Percentiles rank a stretch among this genome's conserved stretches.
Evolutionary conservation across 1,140 invertebrate species (phyloP).

Genomic region (Telenomus remus): DNA sequence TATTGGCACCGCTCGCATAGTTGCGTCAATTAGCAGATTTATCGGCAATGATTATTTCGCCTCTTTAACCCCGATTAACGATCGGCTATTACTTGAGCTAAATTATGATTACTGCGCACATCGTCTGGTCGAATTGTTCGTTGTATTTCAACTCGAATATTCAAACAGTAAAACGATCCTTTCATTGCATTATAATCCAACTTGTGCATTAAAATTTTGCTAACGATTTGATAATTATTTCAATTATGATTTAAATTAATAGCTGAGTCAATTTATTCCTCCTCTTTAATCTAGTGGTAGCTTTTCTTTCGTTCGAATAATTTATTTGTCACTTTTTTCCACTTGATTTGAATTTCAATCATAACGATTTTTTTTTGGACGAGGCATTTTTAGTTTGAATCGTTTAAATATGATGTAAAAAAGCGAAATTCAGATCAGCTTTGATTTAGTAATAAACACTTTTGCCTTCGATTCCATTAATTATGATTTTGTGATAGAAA

Average conservation of each 20-base stretch:
- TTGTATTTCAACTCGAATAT: conserved; percentile 44
- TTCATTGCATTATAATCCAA: conserved; percentile 42
- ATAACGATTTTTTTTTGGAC: too few relatives aligned
- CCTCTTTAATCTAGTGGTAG: too few relatives aligned
- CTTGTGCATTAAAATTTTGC: conserved; percentile 31
- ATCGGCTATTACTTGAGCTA: conserved; percentile 49
- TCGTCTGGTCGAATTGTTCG: conserved; percentile 29
- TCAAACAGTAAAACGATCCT: conserved; percentile 48
- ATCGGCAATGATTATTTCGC: conserved; percentile 50
- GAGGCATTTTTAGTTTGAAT: too few relatives aligned
- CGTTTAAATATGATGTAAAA: too few relatives aligned
- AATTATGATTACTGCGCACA: conserved; percentile 54
- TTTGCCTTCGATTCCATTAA: neutral
- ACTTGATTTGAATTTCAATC: too few relatives aligned
- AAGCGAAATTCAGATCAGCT: too few relatives aligned
- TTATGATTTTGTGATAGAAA: conserved; percentile 28
- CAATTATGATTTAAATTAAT: too few relatives aligned
- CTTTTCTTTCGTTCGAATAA: too few relatives aligned
- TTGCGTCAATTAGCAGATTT: conserved; percentile 53
- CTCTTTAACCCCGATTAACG: conserved; percentile 56
- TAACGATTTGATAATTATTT: too few relatives aligned
- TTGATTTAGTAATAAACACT: conserved; percentile 8
- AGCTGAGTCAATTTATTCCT: too few relatives aligned
- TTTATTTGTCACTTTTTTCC: too few relatives aligned
- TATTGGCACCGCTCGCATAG: conserved; percentile 50